phyloP scores from a whole-genome alignment of 1,140 invertebrate genomes.

The Wasmannia auropunctata region DNA sequence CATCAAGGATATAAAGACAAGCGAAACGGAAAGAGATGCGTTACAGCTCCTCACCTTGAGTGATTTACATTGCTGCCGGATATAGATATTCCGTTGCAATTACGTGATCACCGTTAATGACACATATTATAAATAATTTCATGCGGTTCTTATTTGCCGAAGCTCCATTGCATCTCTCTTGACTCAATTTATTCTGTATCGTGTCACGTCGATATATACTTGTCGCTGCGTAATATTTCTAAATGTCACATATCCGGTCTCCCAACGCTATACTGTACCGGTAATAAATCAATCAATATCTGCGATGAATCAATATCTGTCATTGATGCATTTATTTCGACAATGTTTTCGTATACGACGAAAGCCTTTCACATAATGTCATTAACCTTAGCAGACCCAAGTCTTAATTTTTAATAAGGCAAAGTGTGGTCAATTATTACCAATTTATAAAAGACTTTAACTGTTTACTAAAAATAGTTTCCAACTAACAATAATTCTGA shows the following conservation, averaged over 20 bases:
- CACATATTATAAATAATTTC: constrained; percentile 67
- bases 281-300: constrained; percentile 62
- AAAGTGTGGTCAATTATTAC: background rate
- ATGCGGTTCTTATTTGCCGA: background rate
- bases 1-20: constrained; percentile 22
- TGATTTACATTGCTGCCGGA: constrained; percentile 60
- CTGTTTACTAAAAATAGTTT: background rate
- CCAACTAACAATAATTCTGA: background rate
- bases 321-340: constrained; percentile 13
- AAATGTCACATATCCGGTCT: constrained; percentile 6
- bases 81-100: constrained; percentile 44
- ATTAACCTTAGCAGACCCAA: background rate
- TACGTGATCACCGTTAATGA: constrained; percentile 53
- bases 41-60: constrained; percentile 44
- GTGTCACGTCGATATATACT: constrained; percentile 14
- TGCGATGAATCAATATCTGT: constrained; percentile 60
- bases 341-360: background rate
- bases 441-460: background rate
- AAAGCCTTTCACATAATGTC: background rate
- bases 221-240: constrained; percentile 27
- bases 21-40: constrained; percentile 36
- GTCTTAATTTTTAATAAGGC: background rate
- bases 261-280: background rate
- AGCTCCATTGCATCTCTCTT: constrained; percentile 41
- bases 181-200: constrained; percentile 33